phyloP scores from a whole-genome alignment of 2,888 invertebrate genomes.

The Tanaodytes sp. region DNA sequence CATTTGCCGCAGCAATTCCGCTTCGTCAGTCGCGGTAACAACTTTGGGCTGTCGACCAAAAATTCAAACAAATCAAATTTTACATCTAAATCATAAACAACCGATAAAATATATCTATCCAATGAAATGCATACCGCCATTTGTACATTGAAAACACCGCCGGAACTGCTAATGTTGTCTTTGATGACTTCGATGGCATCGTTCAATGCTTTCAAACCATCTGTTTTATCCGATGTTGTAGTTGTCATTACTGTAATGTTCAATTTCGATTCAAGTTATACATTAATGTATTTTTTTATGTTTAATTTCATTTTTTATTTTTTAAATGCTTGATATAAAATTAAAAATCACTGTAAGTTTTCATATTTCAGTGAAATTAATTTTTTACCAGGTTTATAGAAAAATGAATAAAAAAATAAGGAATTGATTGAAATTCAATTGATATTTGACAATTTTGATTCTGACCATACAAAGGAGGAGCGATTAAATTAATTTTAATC shows the following conservation, averaged over 20 bases:
- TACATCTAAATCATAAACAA: too few relatives aligned
- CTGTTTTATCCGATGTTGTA: slow-evolving; percentile 95
- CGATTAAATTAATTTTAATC: slow-evolving; percentile 98
- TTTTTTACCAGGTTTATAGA: too few relatives aligned
- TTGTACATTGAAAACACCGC: slow-evolving; percentile 37
- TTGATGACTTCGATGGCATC: slow-evolving; percentile 92
- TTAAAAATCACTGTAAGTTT: too few relatives aligned
- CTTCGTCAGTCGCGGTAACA: slow-evolving; percentile 98
- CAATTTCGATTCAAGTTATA: too few relatives aligned
- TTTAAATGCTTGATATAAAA: too few relatives aligned
- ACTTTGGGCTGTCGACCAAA: slow-evolving; percentile 75
- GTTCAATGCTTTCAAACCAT: slow-evolving; percentile 91
- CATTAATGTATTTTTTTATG: too few relatives aligned
- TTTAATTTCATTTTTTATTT: too few relatives aligned
- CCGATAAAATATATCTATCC: too few relatives aligned
- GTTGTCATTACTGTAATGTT: slow-evolving; percentile 97
- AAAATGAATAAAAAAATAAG: too few relatives aligned
- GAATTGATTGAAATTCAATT: too few relatives aligned
- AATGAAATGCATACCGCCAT: slow-evolving; percentile 35
- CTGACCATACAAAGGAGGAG: slow-evolving; percentile 93
- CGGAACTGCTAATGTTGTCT: slow-evolving; percentile 78
- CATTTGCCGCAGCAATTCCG: slow-evolving; percentile 93
- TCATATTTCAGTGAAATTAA: background rate
- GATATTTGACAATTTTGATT: too few relatives aligned
- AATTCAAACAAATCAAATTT: background rate